phyloP scores from a whole-genome alignment of 2,797 vertebrate species.

The Clamator glandarius region DNA sequence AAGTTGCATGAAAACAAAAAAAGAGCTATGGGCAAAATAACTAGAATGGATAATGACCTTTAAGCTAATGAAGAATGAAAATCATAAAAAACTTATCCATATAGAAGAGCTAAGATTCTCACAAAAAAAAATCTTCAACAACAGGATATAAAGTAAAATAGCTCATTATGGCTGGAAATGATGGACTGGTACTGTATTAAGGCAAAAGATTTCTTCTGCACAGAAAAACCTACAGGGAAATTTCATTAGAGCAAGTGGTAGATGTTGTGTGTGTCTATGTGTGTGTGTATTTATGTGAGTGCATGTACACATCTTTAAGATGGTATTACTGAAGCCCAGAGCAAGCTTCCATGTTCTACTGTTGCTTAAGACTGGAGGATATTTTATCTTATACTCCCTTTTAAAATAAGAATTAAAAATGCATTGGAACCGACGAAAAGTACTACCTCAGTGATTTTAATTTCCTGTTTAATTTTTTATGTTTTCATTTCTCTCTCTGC shows the following conservation, averaged over 20 bases:
- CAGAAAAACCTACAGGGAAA: not conserved
- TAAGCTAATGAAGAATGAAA: constrained; percentile 71
- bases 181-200: not conserved
- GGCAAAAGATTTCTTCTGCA: not conserved
- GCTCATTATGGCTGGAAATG: constrained; percentile 13
- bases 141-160: constrained; percentile 18
- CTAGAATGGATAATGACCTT: constrained; percentile 72
- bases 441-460: not conserved
- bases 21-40: constrained; percentile 52
- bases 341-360: not conserved
- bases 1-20: constrained; percentile 51
- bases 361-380: not conserved
- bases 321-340: constrained; percentile 1
- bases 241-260: not conserved
- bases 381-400: constrained; percentile 10
- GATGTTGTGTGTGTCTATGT: too few relatives aligned
- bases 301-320: not conserved
- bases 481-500: not conserved
- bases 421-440: not conserved
- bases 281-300: not conserved
- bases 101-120: constrained; percentile 23
- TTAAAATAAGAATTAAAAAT: constrained; percentile 29
- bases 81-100: constrained; percentile 20
- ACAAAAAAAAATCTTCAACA: constrained; percentile 37
- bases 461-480: not conserved